These are phyloP conservation scores for Pterocles gutturalis DNA, from an alignment of 2,113 vertebrate genomes.

Conservation along the genomic window DNA sequence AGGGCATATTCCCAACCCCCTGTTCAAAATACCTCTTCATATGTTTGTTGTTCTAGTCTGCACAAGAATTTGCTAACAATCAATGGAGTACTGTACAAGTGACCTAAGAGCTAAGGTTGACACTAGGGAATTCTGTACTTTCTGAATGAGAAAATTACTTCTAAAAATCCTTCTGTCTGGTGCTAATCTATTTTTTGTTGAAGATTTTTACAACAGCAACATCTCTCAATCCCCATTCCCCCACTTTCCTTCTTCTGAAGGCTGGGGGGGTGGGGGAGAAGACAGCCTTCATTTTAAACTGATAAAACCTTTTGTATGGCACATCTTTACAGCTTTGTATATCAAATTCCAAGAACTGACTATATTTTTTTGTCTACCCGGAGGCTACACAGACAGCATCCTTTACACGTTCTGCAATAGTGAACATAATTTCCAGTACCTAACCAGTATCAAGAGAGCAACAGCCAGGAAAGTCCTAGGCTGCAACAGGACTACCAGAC, in stretches of 20 bases:
- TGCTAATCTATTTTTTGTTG: not conserved
- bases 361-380: not conserved
- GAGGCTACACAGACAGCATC: not conserved
- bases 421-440: not conserved
- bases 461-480: not conserved
- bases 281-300: not conserved
- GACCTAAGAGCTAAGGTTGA: not conserved
- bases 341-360: not conserved
- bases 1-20: not conserved
- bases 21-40: not conserved
- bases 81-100: not conserved
- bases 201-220: not conserved
- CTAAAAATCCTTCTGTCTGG: not conserved
- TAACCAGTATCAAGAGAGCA: not conserved
- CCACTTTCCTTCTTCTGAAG: not conserved
- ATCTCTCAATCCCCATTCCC: not conserved
- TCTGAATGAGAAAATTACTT: not conserved
- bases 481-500: not conserved
- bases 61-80: not conserved
- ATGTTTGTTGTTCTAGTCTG: not conserved
- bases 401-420: not conserved
- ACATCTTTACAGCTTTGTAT: not conserved
- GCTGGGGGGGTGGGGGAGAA: not conserved
- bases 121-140: not conserved
- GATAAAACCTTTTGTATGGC: not conserved